Evolutionary conservation across 2,113 vertebrate species (phyloP).

Genomic region (Hystrix brachyura): DNA sequence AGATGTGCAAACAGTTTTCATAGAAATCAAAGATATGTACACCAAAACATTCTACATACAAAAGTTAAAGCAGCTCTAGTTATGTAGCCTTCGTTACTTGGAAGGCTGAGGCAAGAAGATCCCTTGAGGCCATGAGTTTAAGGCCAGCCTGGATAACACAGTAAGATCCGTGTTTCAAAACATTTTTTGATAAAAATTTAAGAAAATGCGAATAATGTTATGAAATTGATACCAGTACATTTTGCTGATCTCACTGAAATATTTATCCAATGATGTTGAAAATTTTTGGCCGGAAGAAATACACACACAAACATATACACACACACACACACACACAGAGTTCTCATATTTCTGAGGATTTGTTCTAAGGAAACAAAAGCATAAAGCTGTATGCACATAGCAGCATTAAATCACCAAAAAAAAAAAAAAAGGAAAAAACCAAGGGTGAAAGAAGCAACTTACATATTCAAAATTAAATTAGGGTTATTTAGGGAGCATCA

Average conservation of each 20-base stretch:
- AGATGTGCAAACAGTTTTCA: not conserved
- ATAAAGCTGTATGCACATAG: not conserved
- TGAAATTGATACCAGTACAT: not conserved
- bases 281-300: not conserved
- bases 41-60: conserved; percentile 3
- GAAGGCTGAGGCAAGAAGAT: not conserved
- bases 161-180: not conserved
- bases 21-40: conserved; percentile 53
- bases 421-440: not conserved
- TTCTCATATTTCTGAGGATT: conserved; percentile 31
- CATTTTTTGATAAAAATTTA: not conserved
- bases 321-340: not conserved
- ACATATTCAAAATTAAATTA: conserved; percentile 1
- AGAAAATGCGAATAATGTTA: conserved; percentile 14
- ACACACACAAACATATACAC: not conserved
- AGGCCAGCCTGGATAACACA: not conserved
- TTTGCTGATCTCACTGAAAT: conserved; percentile 15
- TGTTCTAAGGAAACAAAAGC: conserved; percentile 48
- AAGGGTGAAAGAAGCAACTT: not conserved
- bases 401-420: not conserved
- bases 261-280: conserved; percentile 7
- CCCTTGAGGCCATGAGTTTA: not conserved
- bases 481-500: not conserved
- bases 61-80: not conserved
- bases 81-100: not conserved